These are phyloP conservation scores for Euproctis similis DNA, from an alignment of 2,888 invertebrate genomes.

Conservation along the genomic window DNA sequence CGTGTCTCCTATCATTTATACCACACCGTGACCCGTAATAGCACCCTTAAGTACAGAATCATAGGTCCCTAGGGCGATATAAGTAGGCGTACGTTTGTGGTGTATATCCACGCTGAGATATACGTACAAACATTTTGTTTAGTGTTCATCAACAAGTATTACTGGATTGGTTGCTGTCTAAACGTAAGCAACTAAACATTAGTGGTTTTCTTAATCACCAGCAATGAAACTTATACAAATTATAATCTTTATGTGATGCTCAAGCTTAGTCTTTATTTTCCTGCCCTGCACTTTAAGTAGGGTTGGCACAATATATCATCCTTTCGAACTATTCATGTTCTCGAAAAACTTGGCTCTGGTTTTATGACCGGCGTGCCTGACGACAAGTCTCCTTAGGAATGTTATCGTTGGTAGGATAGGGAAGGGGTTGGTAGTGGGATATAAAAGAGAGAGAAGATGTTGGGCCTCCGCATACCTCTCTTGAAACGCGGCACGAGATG, in stretches of 20 bases:
- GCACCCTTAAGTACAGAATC: conserved; percentile 34
- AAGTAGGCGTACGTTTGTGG: conserved; percentile 22
- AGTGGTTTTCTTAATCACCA: conserved; percentile 46
- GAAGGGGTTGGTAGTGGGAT: too few relatives aligned
- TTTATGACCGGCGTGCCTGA: too few relatives aligned
- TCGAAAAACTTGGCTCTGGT: too few relatives aligned
- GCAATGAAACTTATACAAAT: conserved; percentile 41
- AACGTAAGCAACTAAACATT: conserved; percentile 33
- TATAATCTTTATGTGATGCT: conserved; percentile 26
- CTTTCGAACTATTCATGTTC: too few relatives aligned
- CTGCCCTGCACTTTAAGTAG: too few relatives aligned
- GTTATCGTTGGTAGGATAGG: too few relatives aligned
- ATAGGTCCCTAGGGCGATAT: conserved; percentile 29
- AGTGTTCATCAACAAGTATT: conserved; percentile 27
- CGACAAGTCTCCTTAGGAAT: too few relatives aligned
- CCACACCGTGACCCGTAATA: conserved; percentile 29
- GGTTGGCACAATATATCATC: too few relatives aligned
- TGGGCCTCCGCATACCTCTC: too few relatives aligned
- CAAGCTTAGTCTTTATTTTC: too few relatives aligned
- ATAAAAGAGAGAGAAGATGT: too few relatives aligned
- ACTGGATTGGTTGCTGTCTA: conserved; percentile 31
- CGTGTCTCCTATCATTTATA: conserved; percentile 16
- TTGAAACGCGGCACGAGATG: too few relatives aligned
- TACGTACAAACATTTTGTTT: conserved; percentile 22
- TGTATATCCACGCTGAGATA: conserved; percentile 24